These are phyloP conservation scores for Lethrus apterus DNA, from an alignment of 1,140 invertebrate genomes.

Conservation along the genomic window DNA sequence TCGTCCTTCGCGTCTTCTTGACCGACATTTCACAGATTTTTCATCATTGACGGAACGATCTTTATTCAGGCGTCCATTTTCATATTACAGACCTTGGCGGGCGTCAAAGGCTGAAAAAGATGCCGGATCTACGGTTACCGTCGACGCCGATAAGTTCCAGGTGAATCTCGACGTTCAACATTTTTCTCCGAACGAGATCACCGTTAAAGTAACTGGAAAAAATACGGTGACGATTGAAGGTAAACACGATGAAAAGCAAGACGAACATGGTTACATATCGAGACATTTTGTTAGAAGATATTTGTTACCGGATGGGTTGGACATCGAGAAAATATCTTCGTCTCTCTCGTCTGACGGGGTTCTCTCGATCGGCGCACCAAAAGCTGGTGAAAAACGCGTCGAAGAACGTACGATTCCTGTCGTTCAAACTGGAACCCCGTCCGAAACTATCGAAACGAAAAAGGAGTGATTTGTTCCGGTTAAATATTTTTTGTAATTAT, in stretches of 20 bases:
- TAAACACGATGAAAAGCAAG: conserved; percentile 46
- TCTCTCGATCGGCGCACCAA: conserved; percentile 57
- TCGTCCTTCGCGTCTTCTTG: conserved; percentile 47
- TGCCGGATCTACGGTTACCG: conserved; percentile 38
- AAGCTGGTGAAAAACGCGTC: background rate
- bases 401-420: conserved; percentile 24
- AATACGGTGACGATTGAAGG: conserved; percentile 48
- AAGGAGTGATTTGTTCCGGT: too few species aligned
- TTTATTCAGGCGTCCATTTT: background rate
- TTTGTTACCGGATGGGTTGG: conserved; percentile 57
- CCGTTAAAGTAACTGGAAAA: conserved; percentile 51
- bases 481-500: too few species aligned
- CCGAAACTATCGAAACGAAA: conserved; percentile 12
- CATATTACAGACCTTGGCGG: conserved; percentile 3
- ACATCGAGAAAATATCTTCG: conserved; percentile 56
- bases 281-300: conserved; percentile 58
- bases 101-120: conserved; percentile 16
- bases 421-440: conserved; percentile 23
- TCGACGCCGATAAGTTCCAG: conserved; percentile 40
- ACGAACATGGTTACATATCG: conserved; percentile 42
- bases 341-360: conserved; percentile 68
- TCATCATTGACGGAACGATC: conserved; percentile 26
- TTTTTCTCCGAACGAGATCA: conserved; percentile 55
- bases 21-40: conserved; percentile 54
- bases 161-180: conserved; percentile 49